Conservation (phyloP, 1,140 invertebrate genomes). For the Cydia amplana region DNA sequence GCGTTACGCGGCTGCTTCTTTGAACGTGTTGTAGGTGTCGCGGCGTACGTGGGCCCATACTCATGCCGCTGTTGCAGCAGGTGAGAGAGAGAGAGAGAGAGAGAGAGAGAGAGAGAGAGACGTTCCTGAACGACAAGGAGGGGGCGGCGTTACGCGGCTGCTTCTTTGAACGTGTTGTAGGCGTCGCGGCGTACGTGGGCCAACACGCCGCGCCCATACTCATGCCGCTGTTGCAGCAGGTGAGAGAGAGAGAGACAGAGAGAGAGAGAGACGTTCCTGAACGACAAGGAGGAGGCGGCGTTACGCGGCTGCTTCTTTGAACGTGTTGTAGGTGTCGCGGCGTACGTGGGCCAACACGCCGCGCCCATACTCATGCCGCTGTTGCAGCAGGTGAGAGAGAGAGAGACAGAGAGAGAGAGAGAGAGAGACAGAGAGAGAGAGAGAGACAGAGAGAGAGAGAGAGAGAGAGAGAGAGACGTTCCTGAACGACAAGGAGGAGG, state of each 20-base stretch:
- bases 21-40: too few relatives aligned
- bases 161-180: conserved; percentile 96
- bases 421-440: too few relatives aligned
- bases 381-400: conserved; percentile 88
- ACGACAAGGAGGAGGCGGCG: conserved; percentile 96
- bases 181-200: conserved; percentile 95
- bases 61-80: conserved; percentile 79
- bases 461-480: conserved; percentile 53
- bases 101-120: too few relatives aligned
- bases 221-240: conserved; percentile 94
- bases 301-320: conserved; percentile 95
- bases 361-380: conserved; percentile 94
- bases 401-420: too few relatives aligned
- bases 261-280: conserved; percentile 96
- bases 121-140: conserved; percentile 97
- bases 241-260: too few relatives aligned
- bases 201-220: conserved; percentile 95
- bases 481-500: conserved; percentile 84
- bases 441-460: conserved; percentile 81
- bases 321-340: conserved; percentile 94
- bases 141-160: conserved; percentile 93
- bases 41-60: too few relatives aligned
- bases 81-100: neutral
- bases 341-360: conserved; percentile 96
- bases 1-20: conserved; percentile 84